These are phyloP conservation scores for Tursiops truncatus DNA, from an alignment of 2,113 vertebrate species.

Conservation along the genomic window DNA sequence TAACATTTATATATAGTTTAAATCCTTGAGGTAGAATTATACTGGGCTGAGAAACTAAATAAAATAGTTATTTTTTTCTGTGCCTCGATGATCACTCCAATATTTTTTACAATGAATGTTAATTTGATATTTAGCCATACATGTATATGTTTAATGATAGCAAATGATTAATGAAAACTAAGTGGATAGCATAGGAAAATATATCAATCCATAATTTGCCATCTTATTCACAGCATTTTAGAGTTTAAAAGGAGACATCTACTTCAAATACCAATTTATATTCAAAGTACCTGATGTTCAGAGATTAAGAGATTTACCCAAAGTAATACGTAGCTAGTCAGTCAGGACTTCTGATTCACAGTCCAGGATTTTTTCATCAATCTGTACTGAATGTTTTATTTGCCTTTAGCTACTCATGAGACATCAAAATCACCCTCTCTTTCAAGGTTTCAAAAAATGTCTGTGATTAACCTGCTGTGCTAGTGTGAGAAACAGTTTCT, in stretches of 20 bases:
- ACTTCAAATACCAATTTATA: not conserved
- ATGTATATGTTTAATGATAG: not conserved
- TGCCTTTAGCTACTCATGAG: not conserved
- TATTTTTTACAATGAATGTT: not conserved
- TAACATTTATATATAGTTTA: not conserved
- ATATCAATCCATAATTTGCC: not conserved
- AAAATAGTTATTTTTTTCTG: not conserved
- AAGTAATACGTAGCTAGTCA: not conserved
- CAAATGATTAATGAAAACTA: conserved; percentile 2
- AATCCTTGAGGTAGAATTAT: not conserved
- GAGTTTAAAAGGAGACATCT: not conserved
- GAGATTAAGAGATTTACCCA: not conserved
- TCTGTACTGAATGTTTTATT: not conserved
- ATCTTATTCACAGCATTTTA: not conserved
- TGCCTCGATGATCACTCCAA: not conserved
- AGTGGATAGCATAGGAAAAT: not conserved
- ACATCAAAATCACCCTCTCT: not conserved
- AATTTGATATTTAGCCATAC: not conserved
- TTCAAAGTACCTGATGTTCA: not conserved
- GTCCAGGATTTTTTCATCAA: not conserved
- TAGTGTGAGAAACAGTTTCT: conserved; percentile 11
- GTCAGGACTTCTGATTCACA: not conserved
- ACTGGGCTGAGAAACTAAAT: not conserved
- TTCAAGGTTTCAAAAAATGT: conserved; percentile 21
- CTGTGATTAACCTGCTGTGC: not conserved